Evolutionary conservation across 2,888 invertebrate species (phyloP), one percentile per base, ranked within the genome.

Genomic region (Ernsta delagoae): DNA sequence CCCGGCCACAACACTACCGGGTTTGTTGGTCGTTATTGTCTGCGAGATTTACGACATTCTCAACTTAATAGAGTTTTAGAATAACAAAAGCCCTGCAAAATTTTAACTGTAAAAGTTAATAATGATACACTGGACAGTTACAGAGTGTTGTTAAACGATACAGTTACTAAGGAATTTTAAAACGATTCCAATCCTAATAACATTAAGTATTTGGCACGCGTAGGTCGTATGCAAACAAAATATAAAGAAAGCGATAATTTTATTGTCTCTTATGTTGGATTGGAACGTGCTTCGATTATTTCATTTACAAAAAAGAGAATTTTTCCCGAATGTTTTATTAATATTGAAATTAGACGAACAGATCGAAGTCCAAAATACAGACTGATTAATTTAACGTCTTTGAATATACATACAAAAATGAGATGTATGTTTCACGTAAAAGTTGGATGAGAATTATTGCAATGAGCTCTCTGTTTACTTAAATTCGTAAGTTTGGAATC

Each of bases 391-490:
- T 48, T 48, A 11, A 12, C 31, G 41, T 43, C 43, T 43, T 11
- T 43, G 36, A 16, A 56, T 12, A 48, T 4, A 24, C 1, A 1
- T 24, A 24, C 24, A 24, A 56, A 62, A 57, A 39, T 39, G 11
- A 39, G 56, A 59, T 39, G 7, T 31, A 48, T 59, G 5, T 50
- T 68, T 31, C 39, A 62, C 41, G 36, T 4, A n/a, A 68, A 43
- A 61, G 62, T 57, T 68, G 50, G 63, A 24, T 56, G n/a, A 60
- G 16, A 53, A 59, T 12, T 59, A 69, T 59, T 59, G 53, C 63
- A 64, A 36, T 61, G 36, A 66, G 39, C 41, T 24, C 61, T 41
- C 31, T 69, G 59, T 69, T 64, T 69, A 69, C 53, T 69, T 69
- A 69, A 36, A 64, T 43, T 59, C 63, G 53, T 24, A 53, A 64